Conservation (phyloP, 2,888 invertebrate species). For the Erebia ligea region DNA sequence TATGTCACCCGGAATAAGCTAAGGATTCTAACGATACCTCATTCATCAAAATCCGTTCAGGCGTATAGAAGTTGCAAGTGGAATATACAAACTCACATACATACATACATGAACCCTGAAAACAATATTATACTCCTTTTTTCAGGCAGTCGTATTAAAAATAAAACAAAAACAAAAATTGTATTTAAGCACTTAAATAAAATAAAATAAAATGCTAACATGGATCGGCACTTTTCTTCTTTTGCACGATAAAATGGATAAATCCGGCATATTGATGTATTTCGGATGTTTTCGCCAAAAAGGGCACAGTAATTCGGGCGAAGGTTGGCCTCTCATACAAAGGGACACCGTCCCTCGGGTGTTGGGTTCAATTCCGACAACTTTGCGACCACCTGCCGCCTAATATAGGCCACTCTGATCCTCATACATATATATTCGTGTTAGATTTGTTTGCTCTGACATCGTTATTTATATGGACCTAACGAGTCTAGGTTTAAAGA, state of each 20-base stretch:
- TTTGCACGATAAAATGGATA: not conserved
- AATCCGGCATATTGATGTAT: not conserved
- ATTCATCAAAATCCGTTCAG: no score
- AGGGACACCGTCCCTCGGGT: slow-evolving; percentile 50
- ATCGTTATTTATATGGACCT: slow-evolving; percentile 7
- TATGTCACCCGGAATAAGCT: no score
- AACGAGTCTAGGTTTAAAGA: not conserved
- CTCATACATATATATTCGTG: slow-evolving; percentile 60
- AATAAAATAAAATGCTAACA: no score
- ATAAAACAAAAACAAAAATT: no score
- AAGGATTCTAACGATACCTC: no score
- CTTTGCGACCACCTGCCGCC: slow-evolving; percentile 62
- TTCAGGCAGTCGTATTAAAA: no score
- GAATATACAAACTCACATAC: no score
- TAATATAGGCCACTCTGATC: slow-evolving; percentile 58
- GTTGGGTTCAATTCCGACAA: slow-evolving; percentile 50
- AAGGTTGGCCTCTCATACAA: slow-evolving; percentile 47
- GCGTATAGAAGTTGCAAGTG: no score
- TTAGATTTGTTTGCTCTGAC: slow-evolving; percentile 49
- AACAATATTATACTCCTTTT: no score
- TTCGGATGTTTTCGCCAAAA: slow-evolving; percentile 13
- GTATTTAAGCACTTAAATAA: no score
- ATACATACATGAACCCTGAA: no score
- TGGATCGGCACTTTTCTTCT: not conserved
- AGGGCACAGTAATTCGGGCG: slow-evolving; percentile 5